phyloP scores from a whole-genome alignment of 2,113 vertebrate species.

The Phaethon lepturus region DNA sequence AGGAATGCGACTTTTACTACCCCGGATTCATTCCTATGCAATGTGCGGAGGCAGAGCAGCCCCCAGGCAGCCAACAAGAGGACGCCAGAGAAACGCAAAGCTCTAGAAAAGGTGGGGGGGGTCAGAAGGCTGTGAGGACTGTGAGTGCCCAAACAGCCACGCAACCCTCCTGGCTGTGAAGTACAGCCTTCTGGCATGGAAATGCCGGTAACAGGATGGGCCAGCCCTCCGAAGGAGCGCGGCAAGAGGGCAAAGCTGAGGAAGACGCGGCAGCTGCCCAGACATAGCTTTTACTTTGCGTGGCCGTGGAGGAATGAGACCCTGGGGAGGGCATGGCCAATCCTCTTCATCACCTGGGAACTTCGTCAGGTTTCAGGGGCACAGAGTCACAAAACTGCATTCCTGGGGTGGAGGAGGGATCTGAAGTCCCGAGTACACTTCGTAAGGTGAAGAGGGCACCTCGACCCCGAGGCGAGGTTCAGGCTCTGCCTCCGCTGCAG shows the following conservation, averaged over 20 bases:
- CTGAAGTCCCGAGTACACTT: accelerated
- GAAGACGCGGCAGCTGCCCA: accelerated
- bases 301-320: background rate
- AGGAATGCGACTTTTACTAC: background rate
- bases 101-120: background rate
- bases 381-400: background rate
- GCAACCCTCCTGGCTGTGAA: background rate
- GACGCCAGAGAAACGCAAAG: background rate
- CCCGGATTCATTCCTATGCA: background rate
- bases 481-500: background rate
- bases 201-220: background rate
- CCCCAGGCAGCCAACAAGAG: background rate
- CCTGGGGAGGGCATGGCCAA: background rate
- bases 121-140: background rate
- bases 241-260: background rate
- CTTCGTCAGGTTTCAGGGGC: background rate
- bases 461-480: accelerated
- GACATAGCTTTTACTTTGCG: background rate
- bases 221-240: background rate
- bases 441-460: background rate
- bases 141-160: background rate
- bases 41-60: background rate
- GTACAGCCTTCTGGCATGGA: background rate
- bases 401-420: background rate
- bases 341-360: background rate